Percentiles rank a stretch among this genome's conserved stretches.
phyloP scores from a whole-genome alignment of 2,888 invertebrate genomes.

The Chrysolina haemoptera region DNA sequence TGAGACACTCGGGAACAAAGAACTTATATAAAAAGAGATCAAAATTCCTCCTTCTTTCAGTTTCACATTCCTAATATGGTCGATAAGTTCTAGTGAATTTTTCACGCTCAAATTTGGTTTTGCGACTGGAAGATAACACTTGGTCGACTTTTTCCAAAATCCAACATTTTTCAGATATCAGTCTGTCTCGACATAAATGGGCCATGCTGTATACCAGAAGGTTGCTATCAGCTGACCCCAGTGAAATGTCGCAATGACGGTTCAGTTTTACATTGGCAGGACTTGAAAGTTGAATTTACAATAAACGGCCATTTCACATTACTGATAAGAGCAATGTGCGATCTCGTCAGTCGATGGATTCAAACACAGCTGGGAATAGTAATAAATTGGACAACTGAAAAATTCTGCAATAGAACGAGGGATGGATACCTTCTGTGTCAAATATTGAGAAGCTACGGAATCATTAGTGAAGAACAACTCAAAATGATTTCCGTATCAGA shows the following conservation, averaged over 20 bases:
- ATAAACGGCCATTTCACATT: no score
- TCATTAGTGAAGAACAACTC: slow-evolving; percentile 74
- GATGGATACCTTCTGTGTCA: slow-evolving; percentile 74
- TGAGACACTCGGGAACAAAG: no score
- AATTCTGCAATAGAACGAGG: slow-evolving; percentile 73
- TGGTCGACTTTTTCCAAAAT: no score
- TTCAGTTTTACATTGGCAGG: neutral
- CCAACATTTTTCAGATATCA: no score
- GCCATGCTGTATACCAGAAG: no score
- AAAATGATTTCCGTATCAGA: slow-evolving; percentile 68
- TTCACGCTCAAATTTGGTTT: no score
- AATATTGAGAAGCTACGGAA: slow-evolving; percentile 74
- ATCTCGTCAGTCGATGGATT: slow-evolving; percentile 76
- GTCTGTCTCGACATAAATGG: no score
- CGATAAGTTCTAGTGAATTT: no score
- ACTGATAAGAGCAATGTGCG: slow-evolving; percentile 69
- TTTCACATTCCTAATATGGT: no score
- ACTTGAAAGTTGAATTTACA: neutral
- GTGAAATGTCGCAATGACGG: neutral
- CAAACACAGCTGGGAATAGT: slow-evolving; percentile 72
- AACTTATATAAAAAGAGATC: no score
- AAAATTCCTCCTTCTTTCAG: no score
- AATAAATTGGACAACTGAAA: slow-evolving; percentile 72
- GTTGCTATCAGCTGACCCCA: neutral
- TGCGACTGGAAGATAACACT: no score